These are phyloP conservation scores for Marisa cornuarietis DNA, from an alignment of 1,140 invertebrate species.

Conservation along the genomic window DNA sequence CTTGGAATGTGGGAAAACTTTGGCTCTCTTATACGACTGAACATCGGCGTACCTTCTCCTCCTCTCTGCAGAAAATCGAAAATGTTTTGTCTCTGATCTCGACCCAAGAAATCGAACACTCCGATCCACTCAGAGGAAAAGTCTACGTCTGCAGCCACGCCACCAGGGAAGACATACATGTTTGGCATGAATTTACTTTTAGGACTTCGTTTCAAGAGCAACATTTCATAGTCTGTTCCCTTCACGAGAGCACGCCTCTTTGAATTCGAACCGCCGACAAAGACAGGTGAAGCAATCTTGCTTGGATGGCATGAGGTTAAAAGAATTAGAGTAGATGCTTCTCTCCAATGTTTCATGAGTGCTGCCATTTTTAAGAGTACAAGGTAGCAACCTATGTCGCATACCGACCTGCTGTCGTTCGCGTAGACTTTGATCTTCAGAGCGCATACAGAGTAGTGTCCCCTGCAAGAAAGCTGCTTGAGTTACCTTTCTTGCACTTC, in stretches of 20 bases:
- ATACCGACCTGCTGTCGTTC: background rate
- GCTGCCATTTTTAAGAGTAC: constrained; percentile 39
- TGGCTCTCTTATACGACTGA: constrained; percentile 42
- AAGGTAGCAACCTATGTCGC: too few relatives aligned
- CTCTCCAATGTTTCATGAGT: constrained; percentile 62
- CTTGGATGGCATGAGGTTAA: constrained; percentile 33
- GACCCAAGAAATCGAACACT: constrained; percentile 69
- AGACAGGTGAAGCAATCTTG: background rate
- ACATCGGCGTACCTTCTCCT: constrained; percentile 41
- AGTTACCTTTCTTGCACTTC: too few relatives aligned
- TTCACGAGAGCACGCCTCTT: background rate
- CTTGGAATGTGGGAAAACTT: constrained; percentile 47
- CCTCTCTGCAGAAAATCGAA: constrained; percentile 35
- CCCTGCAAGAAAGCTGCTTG: too few relatives aligned
- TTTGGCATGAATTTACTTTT: constrained; percentile 77
- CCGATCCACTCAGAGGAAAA: constrained; percentile 76
- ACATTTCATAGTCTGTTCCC: constrained; percentile 68
- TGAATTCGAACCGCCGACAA: background rate
- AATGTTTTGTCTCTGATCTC: constrained; percentile 25
- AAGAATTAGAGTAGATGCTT: constrained; percentile 66
- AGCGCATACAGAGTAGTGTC: too few relatives aligned
- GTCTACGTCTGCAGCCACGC: constrained; percentile 76
- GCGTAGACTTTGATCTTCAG: too few relatives aligned
- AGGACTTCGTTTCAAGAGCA: constrained; percentile 75
- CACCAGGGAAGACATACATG: constrained; percentile 85